These are phyloP conservation scores for Phoxinus phoxinus DNA, from an alignment of 2,113 vertebrate genomes.

Conservation along the genomic window DNA sequence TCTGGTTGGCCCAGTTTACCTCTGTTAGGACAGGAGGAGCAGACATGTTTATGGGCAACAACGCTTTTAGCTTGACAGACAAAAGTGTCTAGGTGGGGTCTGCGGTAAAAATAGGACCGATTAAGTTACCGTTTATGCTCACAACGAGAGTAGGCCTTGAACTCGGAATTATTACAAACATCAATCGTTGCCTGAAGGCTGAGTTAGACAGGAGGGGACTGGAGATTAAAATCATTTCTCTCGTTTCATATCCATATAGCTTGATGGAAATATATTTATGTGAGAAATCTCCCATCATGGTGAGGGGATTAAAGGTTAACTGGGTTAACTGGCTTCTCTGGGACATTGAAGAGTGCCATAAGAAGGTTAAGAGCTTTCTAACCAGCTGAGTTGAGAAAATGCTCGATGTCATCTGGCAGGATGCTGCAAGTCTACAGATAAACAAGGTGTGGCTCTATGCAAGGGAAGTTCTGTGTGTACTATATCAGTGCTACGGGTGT, in stretches of 20 bases:
- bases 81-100: slow-evolving; percentile 51
- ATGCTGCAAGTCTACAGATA: slow-evolving; percentile 44
- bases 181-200: background rate
- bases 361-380: slow-evolving; percentile 25
- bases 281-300: background rate
- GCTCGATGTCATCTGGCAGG: slow-evolving; percentile 57
- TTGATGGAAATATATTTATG: background rate
- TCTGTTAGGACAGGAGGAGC: slow-evolving; percentile 15
- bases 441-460: slow-evolving; percentile 50
- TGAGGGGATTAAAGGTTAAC: slow-evolving; percentile 47
- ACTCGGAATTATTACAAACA: background rate
- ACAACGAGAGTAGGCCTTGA: background rate
- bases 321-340: slow-evolving; percentile 43
- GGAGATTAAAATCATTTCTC: background rate
- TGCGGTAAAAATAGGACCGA: slow-evolving; percentile 64
- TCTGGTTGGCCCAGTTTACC: slow-evolving; percentile 47
- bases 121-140: slow-evolving; percentile 39
- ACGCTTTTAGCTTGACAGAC: slow-evolving; percentile 61
- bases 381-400: slow-evolving; percentile 19
- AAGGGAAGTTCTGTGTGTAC: slow-evolving; percentile 5
- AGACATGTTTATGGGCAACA: slow-evolving; percentile 53
- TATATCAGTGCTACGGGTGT: background rate
- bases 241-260: background rate
- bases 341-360: slow-evolving; percentile 37
- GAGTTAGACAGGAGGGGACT: background rate